Evolutionary conservation across 2,797 vertebrate species (phyloP), one percentile per base, ranked within the genome.

Genomic region (Lagodon rhomboides): DNA sequence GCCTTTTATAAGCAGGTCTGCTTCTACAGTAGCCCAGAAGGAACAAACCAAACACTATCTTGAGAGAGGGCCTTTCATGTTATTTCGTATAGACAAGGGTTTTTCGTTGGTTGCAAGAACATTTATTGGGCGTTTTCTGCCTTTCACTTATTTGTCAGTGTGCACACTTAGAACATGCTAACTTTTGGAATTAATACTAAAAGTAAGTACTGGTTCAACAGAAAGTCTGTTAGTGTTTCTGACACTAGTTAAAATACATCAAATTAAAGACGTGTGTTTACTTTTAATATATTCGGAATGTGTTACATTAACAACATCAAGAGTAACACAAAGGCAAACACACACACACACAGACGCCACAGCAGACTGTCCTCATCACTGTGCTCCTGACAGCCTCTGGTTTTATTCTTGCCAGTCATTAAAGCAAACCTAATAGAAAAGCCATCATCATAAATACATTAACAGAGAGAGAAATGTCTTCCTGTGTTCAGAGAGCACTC

Each of bases 361-460:
- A 50, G 12, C 44, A 80, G 62, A 53, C 67, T 55, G 55, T 76
- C 63, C 82, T 85, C 84, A 58, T 77, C 63, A 68, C 56, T 63
- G 38, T 81, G 82, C 65, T 78, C 73, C 74, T 82, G 85, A 91
- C 84, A 90, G 86, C 85, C 81, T 86, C 81, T 85, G 78, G 82
- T 89, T 92, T 92, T 83, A 85, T 80, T 73, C 88, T 85, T 89
- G 89, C 87, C 89, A 90, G 82, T 92, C 87, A 94, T 91, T 92
- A 91, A 91, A 88, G 77, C 79, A 94, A 94, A 93, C 92, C 88
- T 91, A 93, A 94, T 93, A 91, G 92, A 93, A 89, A 93, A 93
- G 83, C 84, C 90, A 93, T 95, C 90, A 94, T 91, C 89, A 89
- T 93, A 95, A 94, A 92, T 87, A 88, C 89, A 91, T 93, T 93